Evolutionary conservation across 2,888 invertebrate species (phyloP), one percentile per base, ranked within the genome.

Genomic region (Hyalella azteca): DNA sequence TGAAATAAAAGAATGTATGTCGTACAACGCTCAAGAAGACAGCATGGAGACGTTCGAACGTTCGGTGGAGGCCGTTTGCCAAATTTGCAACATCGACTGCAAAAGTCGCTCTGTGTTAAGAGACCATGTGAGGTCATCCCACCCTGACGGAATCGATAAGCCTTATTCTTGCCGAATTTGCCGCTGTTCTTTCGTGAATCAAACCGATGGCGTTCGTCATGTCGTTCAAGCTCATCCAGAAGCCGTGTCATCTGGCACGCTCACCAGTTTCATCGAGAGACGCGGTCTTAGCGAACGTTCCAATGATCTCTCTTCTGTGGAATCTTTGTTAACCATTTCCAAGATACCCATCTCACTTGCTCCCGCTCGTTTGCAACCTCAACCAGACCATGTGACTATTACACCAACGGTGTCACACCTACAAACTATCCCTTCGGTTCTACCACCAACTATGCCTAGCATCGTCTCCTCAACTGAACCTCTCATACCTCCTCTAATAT

Each of bases 151-250:
- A 3, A 54, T 82, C 11, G 81, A 80, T 22, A 82, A 82, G 39
- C 83, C 88, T 2, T 96, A 94, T 89, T 96, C 96, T 88, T 97
- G 97, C 87, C 96, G 97, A 88, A 90, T 97, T 0, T 97, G 97
- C 87, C 96, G 96, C 86, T 93, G 92, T 11, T 94, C 95, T 0
- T 97, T 94, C 86, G 91, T 91, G 0, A 94, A 93, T 60, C 90
- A 96, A 2, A 91, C 92, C 81, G 93, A 93, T 26, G 94, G 95
- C 32, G 89, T 96, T 82, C 93, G 93, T 41, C 97, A 97, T 87
- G 93, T 96, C 85, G 92, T 93, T 85, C 90, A 91, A 32, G 89
- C 90, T 59, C 97, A 97, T 86, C 88, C 91, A 0, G 89, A 92
- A 5, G 95, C 83, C 7, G 83, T 81, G 26, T 73, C 83, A 7